Evolutionary conservation across 1,140 invertebrate genomes (phyloP).

Genomic region (Uloborus diversus): DNA sequence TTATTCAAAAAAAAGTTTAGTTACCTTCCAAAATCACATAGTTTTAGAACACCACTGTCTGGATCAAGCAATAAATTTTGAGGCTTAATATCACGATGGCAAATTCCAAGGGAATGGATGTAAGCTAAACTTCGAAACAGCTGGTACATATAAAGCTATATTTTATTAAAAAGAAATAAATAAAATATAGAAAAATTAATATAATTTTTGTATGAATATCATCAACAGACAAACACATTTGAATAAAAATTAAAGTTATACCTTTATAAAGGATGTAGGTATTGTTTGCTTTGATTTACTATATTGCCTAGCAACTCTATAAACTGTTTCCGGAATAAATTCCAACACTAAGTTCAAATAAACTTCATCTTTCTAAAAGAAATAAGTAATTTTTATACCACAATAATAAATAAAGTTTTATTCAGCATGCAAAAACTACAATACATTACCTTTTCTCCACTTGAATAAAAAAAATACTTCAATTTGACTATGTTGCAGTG

Average conservation of each 20-base stretch:
- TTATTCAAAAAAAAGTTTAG: neutral
- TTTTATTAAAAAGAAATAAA: too few species aligned
- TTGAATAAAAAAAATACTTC: slow-evolving; percentile 99
- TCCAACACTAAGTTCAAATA: slow-evolving; percentile 99
- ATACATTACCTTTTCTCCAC: slow-evolving; percentile 91
- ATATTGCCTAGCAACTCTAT: slow-evolving; percentile 99
- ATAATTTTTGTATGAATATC: neutral
- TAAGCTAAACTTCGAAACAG: slow-evolving; percentile 98
- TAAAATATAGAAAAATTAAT: neutral
- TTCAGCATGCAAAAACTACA: neutral
- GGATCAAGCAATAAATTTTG: slow-evolving; percentile 98
- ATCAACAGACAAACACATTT: neutral
- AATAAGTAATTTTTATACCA: neutral
- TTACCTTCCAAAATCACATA: slow-evolving; percentile 95
- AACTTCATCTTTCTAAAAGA: slow-evolving; percentile 96
- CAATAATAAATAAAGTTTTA: neutral
- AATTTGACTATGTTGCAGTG: slow-evolving; percentile 99
- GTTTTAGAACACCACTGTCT: slow-evolving; percentile 95
- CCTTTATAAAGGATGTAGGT: slow-evolving; percentile 99
- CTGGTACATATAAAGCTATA: slow-evolving; percentile 99
- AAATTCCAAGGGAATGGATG: slow-evolving; percentile 98
- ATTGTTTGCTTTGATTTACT: slow-evolving; percentile 98
- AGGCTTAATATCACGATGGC: slow-evolving; percentile 99
- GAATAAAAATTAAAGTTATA: slow-evolving; percentile 69
- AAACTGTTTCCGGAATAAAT: slow-evolving; percentile 99